Conservation (phyloP, 2,797 vertebrate species). For the Syncerus caffer region DNA sequence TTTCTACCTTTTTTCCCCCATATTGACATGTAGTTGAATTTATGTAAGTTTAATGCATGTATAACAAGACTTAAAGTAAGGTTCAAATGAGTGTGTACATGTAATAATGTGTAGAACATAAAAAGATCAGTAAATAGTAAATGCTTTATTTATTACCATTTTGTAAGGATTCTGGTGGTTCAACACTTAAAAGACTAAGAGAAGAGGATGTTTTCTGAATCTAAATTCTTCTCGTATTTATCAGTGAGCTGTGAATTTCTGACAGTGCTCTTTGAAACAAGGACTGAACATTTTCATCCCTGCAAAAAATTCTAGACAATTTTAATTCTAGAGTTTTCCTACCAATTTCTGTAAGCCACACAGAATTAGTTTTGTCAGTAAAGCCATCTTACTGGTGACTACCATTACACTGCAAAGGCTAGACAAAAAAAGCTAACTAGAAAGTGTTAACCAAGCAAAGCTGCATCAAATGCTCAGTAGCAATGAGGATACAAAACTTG, state of each 20-base stretch:
- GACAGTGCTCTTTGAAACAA: not conserved
- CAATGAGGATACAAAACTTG: not conserved
- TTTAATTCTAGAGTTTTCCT: not conserved
- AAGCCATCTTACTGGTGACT: not conserved
- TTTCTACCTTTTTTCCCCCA: not conserved
- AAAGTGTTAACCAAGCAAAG: not conserved
- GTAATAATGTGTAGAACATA: not conserved
- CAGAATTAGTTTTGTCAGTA: not conserved
- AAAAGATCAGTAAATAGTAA: not conserved
- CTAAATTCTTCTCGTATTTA: not conserved
- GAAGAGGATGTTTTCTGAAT: not conserved
- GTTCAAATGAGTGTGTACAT: not conserved
- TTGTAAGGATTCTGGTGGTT: not conserved
- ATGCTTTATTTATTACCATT: not conserved
- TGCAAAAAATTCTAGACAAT: not conserved
- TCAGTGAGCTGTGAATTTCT: not conserved
- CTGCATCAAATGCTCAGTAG: not conserved
- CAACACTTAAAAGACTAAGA: not conserved
- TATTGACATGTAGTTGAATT: not conserved
- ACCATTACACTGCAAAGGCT: not conserved
- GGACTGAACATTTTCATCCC: not conserved
- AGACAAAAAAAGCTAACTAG: not conserved
- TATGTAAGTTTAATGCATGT: not conserved
- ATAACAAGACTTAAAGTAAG: not conserved
- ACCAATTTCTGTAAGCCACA: not conserved